These are phyloP conservation scores for Philopedon plagiatum DNA, from an alignment of 2,888 invertebrate genomes.

Conservation along the genomic window DNA sequence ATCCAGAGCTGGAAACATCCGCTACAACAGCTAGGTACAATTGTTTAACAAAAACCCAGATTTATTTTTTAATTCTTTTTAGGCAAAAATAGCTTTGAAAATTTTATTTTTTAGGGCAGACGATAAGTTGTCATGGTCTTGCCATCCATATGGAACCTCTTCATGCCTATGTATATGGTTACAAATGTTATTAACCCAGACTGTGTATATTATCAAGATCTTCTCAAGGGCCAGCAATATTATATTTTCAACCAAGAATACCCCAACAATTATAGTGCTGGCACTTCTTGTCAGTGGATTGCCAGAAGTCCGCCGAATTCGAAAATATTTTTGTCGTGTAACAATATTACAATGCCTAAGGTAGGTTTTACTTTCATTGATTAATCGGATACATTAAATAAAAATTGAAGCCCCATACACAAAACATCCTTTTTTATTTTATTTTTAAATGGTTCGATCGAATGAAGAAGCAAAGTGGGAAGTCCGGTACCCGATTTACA, in stretches of 20 bases:
- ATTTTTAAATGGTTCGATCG: too few relatives aligned
- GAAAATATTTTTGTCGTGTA: constrained; percentile 70
- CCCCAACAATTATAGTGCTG: constrained; percentile 66
- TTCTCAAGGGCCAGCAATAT: constrained; percentile 66
- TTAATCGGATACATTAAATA: too few relatives aligned
- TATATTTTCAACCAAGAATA: constrained; percentile 71
- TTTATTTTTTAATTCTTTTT: too few relatives aligned
- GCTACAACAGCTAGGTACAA: too few relatives aligned
- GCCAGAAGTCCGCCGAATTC: constrained; percentile 67
- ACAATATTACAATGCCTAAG: constrained; percentile 51
- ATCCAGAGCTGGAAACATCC: too few relatives aligned
- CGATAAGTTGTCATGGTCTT: constrained; percentile 54
- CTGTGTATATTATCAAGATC: constrained; percentile 69
- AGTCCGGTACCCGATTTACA: too few relatives aligned
- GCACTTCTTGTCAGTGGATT: constrained; percentile 71
- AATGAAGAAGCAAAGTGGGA: too few relatives aligned
- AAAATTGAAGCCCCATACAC: too few relatives aligned
- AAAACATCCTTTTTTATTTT: too few relatives aligned
- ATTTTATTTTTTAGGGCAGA: neutral
- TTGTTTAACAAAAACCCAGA: too few relatives aligned
- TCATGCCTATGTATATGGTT: constrained; percentile 58
- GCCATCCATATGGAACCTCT: constrained; percentile 59
- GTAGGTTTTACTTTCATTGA: too few relatives aligned
- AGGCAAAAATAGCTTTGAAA: too few relatives aligned
- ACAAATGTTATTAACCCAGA: constrained; percentile 60